These are phyloP conservation scores for Ophioderma brevispina DNA, from an alignment of 35 echinoderm and acorn worm species.

Conservation along the genomic window DNA sequence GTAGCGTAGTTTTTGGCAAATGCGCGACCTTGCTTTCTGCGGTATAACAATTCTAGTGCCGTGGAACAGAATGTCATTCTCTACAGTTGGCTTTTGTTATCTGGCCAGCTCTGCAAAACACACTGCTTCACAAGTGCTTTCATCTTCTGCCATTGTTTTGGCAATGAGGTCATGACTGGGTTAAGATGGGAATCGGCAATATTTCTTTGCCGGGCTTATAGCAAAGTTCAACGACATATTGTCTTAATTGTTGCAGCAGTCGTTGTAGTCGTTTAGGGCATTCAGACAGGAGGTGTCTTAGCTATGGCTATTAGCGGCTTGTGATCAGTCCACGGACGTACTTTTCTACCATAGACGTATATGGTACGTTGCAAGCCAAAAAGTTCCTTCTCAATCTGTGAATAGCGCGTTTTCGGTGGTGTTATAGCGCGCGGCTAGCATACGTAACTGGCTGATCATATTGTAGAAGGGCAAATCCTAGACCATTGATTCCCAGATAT, in stretches of 20 bases:
- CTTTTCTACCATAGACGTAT: conserved; percentile 38
- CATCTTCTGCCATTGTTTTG: conserved; percentile 23
- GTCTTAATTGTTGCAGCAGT: conserved; percentile 22
- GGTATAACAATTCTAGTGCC: conserved; percentile 61
- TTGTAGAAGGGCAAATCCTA: conserved; percentile 52
- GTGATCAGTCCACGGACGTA: conserved; percentile 48
- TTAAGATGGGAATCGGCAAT: conserved; percentile 51
- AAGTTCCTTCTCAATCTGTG: conserved; percentile 78
- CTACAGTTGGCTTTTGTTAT: not conserved
- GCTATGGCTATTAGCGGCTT: conserved; percentile 49
- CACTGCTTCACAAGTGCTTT: not conserved
- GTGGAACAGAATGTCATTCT: conserved; percentile 36
- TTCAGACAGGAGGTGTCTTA: not conserved
- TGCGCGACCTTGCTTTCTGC: not conserved
- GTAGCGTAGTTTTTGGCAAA: not conserved
- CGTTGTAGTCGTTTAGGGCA: not conserved
- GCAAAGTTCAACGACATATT: conserved; percentile 56
- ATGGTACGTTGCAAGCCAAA: conserved; percentile 67
- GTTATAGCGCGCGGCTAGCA: conserved; percentile 57
- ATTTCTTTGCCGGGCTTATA: conserved; percentile 72
- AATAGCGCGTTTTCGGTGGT: conserved; percentile 65
- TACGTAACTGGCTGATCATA: conserved; percentile 72
- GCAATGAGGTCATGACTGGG: conserved; percentile 13
- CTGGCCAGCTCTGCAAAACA: conserved; percentile 2
- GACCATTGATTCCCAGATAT: conserved; percentile 43